Conservation (phyloP, 1,140 invertebrate genomes). For the Sycophaga agraensis region DNA sequence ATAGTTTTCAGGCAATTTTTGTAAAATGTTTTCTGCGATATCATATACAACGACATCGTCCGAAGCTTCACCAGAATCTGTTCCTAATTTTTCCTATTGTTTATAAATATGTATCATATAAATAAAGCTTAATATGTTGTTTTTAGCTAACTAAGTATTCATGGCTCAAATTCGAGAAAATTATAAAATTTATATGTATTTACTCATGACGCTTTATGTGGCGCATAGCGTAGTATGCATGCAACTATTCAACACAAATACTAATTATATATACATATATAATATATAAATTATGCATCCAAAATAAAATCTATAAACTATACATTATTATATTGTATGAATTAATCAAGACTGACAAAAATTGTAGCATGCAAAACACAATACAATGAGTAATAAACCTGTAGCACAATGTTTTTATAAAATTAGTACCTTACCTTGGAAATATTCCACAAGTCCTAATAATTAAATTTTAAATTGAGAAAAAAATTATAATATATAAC, state of each 20-base stretch:
- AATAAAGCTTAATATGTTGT: too few relatives aligned
- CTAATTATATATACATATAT: not conserved
- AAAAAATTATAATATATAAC: constrained; percentile 23
- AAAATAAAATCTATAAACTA: too few relatives aligned
- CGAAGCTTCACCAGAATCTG: constrained; percentile 51
- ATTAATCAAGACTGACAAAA: too few relatives aligned
- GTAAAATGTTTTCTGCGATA: constrained; percentile 71
- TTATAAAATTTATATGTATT: too few relatives aligned
- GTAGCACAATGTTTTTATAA: too few relatives aligned
- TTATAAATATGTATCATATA: not conserved
- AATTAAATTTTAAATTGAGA: constrained; percentile 15
- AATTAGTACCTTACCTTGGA: constrained; percentile 34
- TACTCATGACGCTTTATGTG: too few relatives aligned
- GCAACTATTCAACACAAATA: not conserved
- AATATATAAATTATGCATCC: too few relatives aligned
- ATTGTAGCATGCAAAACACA: too few relatives aligned
- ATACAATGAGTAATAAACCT: not conserved
- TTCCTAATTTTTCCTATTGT: constrained; percentile 48
- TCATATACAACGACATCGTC: constrained; percentile 71
- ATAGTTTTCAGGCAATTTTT: constrained; percentile 74
- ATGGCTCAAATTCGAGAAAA: too few relatives aligned
- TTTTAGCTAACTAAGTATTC: too few relatives aligned
- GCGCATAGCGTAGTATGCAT: too few relatives aligned
- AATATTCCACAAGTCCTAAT: constrained; percentile 52
- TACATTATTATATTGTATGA: too few relatives aligned